A percentile compares a stretch with the other conserved stretches of the same genome.
Conservation (phyloP, 2,113 vertebrate species). For the Ariopsis seemanni region DNA sequence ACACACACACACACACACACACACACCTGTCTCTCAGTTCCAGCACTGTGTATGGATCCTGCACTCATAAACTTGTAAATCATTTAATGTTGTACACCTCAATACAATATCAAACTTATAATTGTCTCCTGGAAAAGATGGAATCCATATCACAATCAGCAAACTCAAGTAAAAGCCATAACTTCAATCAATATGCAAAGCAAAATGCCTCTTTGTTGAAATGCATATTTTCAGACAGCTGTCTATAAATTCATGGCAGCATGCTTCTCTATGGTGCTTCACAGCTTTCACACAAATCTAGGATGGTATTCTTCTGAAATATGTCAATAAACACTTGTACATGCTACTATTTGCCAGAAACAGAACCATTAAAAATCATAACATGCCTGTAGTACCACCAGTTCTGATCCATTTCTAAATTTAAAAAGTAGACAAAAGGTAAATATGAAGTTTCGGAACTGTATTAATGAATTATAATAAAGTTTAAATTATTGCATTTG, state of each 20-base stretch:
- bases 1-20: not conserved
- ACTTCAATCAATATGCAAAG: constrained; percentile 22
- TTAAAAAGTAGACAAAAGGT: not conserved
- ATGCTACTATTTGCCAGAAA: not conserved
- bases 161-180: not conserved
- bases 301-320: not conserved
- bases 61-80: not conserved
- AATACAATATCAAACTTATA: not conserved
- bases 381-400: not conserved
- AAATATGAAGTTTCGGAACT: not conserved
- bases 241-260: not conserved
- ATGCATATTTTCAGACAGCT: not conserved
- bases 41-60: not conserved
- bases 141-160: not conserved
- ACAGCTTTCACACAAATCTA: not conserved
- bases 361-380: not conserved
- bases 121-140: not conserved
- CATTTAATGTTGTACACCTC: not conserved
- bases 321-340: not conserved
- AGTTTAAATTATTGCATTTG: constrained; percentile 20
- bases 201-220: constrained; percentile 22
- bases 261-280: not conserved
- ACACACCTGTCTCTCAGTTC: not conserved
- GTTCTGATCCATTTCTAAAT: not conserved
- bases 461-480: not conserved